These are phyloP conservation scores for Boloria euphrosyne DNA, from an alignment of 2,888 invertebrate species.

Conservation along the genomic window DNA sequence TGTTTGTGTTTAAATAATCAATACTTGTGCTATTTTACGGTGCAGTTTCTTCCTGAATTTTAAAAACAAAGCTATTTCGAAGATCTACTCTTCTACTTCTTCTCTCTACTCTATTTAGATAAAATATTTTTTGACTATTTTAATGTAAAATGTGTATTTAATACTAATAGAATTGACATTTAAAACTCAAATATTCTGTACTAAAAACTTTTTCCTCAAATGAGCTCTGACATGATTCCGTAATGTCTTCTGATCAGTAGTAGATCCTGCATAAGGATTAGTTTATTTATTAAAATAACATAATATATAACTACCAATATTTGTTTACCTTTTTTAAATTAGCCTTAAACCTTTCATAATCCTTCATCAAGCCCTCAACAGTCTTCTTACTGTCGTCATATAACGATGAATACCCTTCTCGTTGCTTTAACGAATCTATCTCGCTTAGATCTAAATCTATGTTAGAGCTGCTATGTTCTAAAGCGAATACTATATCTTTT, in stretches of 20 bases:
- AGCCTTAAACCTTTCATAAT: slow-evolving; percentile 83
- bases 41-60: too few species aligned
- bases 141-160: too few species aligned
- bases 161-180: too few species aligned
- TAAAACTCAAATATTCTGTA: background rate
- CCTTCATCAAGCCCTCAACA: slow-evolving; percentile 66
- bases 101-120: too few species aligned
- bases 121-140: too few species aligned
- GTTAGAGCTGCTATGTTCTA: slow-evolving; percentile 86
- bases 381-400: slow-evolving; percentile 80
- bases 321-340: slow-evolving; percentile 81
- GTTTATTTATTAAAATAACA: background rate
- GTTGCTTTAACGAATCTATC: slow-evolving; percentile 74
- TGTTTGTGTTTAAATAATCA: too few species aligned
- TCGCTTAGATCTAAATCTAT: slow-evolving; percentile 84
- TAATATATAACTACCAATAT: background rate
- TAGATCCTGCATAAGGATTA: background rate
- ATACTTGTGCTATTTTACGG: too few species aligned
- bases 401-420: slow-evolving; percentile 64
- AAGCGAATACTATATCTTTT: slow-evolving; percentile 82
- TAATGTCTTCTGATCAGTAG: too few species aligned
- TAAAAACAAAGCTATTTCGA: too few species aligned
- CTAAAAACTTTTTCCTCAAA: background rate
- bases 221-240: too few species aligned
- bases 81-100: too few species aligned